phyloP scores from a whole-genome alignment of 1,140 invertebrate genomes.

The Ephestia elutella region DNA sequence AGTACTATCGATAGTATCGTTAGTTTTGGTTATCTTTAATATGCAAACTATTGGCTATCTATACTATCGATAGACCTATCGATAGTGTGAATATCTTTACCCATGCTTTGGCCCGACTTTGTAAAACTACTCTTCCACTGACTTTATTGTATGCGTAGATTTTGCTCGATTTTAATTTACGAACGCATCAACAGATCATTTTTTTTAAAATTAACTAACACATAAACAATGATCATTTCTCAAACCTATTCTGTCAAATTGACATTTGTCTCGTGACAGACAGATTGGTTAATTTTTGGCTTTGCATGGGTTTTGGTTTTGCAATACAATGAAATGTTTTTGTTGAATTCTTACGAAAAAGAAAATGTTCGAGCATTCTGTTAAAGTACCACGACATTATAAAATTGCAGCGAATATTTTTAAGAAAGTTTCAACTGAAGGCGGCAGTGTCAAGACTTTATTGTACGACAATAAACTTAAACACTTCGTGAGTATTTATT shows the following conservation, averaged over 20 bases:
- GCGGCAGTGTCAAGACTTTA: conserved; percentile 82
- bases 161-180: too few species aligned
- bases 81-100: too few species aligned
- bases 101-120: too few species aligned
- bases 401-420: conserved; percentile 81
- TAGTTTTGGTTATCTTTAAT: too few species aligned
- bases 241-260: conserved; percentile 25
- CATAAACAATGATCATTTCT: too few species aligned
- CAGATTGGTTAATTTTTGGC: conserved; percentile 12
- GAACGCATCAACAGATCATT: too few species aligned
- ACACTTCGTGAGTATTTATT: conserved; percentile 57
- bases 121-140: too few species aligned
- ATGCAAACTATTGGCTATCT: too few species aligned
- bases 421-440: conserved; percentile 78
- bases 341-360: conserved; percentile 18
- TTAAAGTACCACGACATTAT: conserved; percentile 85
- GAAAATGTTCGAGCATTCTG: conserved; percentile 79
- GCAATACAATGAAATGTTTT: conserved; percentile 28
- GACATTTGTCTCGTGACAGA: conserved; percentile 54
- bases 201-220: too few species aligned
- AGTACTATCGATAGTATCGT: too few species aligned
- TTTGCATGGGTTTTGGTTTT: conserved; percentile 4
- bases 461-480: conserved; percentile 81
- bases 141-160: too few species aligned
- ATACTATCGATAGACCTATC: too few species aligned